Percentiles rank a stretch among this genome's conserved stretches.
phyloP scores from a whole-genome alignment of 2,797 vertebrate species.

The Ateles fusciceps region DNA sequence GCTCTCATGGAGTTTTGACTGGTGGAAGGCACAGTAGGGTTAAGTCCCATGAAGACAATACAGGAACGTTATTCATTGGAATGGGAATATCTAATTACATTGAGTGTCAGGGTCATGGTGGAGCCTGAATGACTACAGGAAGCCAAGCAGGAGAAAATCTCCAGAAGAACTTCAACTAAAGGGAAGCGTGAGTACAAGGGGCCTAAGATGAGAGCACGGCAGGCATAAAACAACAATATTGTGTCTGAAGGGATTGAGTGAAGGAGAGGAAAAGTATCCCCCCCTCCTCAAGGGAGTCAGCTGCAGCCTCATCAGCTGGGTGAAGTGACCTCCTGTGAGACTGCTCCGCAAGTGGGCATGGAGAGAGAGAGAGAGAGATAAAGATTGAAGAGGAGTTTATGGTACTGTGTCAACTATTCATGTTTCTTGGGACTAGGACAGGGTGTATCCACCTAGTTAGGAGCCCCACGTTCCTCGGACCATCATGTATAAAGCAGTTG shows the following conservation, averaged over 20 bases:
- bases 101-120: not conserved
- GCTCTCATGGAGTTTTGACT: not conserved
- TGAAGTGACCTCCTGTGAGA: not conserved
- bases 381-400: not conserved
- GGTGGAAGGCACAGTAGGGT: fast-evolving
- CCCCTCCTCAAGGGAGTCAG: not conserved
- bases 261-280: not conserved
- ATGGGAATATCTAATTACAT: not conserved
- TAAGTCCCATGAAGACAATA: not conserved
- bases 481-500: not conserved
- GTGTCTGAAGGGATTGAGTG: not conserved
- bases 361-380: not conserved
- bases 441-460: not conserved
- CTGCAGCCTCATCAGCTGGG: not conserved
- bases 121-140: not conserved
- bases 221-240: not conserved
- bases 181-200: not conserved
- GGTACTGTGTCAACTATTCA: not conserved
- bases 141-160: not conserved
- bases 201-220: not conserved
- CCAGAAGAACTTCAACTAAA: not conserved
- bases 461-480: not conserved
- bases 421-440: not conserved
- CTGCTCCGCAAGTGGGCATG: fast-evolving
- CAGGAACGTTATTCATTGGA: not conserved